Evolutionary conservation across 2,113 vertebrate species (phyloP).

Genomic region (Trochalopteron elliotii): DNA sequence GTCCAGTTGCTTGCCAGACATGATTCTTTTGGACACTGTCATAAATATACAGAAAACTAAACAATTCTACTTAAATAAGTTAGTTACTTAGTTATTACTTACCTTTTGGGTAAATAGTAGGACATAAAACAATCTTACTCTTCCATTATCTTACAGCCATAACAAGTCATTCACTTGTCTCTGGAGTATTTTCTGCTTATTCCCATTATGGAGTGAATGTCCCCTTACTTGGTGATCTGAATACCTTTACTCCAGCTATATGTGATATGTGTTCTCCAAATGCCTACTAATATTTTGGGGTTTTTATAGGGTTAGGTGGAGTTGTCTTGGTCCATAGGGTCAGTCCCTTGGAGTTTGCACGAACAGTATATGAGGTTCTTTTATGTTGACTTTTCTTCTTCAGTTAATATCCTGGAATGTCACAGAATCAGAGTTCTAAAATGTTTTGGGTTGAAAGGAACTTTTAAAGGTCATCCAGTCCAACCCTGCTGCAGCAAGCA

Average conservation of each 20-base stretch:
- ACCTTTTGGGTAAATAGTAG: not conserved
- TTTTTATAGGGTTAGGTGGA: not conserved
- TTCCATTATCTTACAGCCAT: not conserved
- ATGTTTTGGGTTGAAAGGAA: not conserved
- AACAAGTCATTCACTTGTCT: not conserved
- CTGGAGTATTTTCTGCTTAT: not conserved
- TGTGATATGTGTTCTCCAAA: not conserved
- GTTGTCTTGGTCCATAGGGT: not conserved
- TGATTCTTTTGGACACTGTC: not conserved
- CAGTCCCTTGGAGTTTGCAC: not conserved
- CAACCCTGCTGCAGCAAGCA: not conserved
- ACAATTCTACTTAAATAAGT: not conserved
- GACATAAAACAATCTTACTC: not conserved
- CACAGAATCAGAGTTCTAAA: not conserved
- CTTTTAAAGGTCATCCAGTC: not conserved
- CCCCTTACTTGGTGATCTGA: not conserved
- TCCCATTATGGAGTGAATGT: not conserved
- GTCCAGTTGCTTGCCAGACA: not conserved
- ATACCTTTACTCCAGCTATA: not conserved
- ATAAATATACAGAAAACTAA: not conserved
- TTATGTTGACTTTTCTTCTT: not conserved
- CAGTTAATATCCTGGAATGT: not conserved
- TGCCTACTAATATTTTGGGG: not conserved
- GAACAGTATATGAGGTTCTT: not conserved
- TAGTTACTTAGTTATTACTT: not conserved